Base-by-base conservation (phyloP, 2,888 invertebrate species). In the Stictocephala bisonia region DNA sequence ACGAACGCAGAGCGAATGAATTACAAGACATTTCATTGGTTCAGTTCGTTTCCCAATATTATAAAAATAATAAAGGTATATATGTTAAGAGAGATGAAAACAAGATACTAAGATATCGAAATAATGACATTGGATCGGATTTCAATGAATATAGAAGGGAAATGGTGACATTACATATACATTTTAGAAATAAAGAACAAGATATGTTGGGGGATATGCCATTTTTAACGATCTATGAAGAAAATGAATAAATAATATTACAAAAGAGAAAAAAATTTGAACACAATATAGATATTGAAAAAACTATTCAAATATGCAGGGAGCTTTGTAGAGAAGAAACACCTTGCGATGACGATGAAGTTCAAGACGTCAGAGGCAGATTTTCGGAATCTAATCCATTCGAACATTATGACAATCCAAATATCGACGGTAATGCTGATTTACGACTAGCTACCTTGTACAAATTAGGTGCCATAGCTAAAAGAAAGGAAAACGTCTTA, bases 21-120 rank as follows among this genome's bases (percentile, higher is more conserved):
- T 35, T 72, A 20, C 40, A 74, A n/a, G 48, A 40, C n/a, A 29
- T 71, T 29, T 71, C 9, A 13, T 27, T 74, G 4, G 71, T 56
- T n/a, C n/a, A n/a, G n/a, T n/a, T n/a, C n/a, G n/a, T n/a, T n/a
- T n/a, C n/a, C n/a, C n/a, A n/a, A n/a, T 48, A 48, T 48, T 48
- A 48, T n/a, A 48, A 15, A 15, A 48, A 15, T 44, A 44, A 48
- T 15, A 48, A 15, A 48, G 18, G 18, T 15, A 9, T 9, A 48
- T 48, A 48, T 11, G 48, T 48, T 15, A 1, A 7, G 11, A 7
- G 48, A 7, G 18, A 15, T 15, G 15, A 48, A 15, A 51, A 3
- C 6, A 13, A 9, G 35, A n/a, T n/a, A n/a, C n/a, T n/a, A n/a
- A n/a, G n/a, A n/a, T n/a, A n/a, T n/a, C n/a, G n/a, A n/a, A n/a